phyloP scores from a whole-genome alignment of 2,113 vertebrate genomes.

The Pardalotus punctatus region DNA sequence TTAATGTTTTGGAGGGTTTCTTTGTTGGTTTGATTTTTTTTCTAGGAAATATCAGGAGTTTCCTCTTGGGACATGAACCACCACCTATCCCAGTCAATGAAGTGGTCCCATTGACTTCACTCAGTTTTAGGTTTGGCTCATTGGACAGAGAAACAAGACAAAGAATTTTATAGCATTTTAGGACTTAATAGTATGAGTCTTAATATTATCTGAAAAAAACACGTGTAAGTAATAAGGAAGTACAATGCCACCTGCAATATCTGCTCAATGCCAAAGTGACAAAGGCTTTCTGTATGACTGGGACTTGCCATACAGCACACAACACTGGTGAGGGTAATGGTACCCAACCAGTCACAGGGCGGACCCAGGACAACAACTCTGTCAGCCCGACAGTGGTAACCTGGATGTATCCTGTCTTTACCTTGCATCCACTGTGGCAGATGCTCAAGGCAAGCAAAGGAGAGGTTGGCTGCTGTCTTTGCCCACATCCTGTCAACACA shows the following conservation, averaged over 20 bases:
- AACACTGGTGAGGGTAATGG: neutral
- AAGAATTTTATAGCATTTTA: neutral
- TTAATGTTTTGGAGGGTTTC: neutral
- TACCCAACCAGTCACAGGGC: accelerated
- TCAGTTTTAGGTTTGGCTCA: neutral
- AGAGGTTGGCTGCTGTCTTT: neutral
- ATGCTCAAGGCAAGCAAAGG: neutral
- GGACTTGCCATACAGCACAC: accelerated
- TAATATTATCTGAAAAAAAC: neutral
- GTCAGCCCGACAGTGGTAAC: neutral
- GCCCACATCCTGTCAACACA: conserved; percentile 38
- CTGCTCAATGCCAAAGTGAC: neutral
- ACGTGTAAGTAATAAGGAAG: neutral
- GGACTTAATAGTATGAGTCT: neutral
- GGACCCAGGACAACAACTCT: neutral
- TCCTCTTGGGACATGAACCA: neutral
- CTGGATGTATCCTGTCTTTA: neutral
- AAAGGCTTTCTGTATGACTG: neutral
- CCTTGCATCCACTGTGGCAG: neutral
- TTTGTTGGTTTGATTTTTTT: neutral
- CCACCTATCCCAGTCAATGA: neutral
- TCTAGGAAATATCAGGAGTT: neutral
- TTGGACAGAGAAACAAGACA: neutral
- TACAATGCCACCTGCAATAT: neutral
- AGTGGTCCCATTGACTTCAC: neutral